Evolutionary conservation across 2,113 vertebrate genomes (phyloP), one percentile per base, ranked within the genome.

Genomic region (Tinamus guttatus): DNA sequence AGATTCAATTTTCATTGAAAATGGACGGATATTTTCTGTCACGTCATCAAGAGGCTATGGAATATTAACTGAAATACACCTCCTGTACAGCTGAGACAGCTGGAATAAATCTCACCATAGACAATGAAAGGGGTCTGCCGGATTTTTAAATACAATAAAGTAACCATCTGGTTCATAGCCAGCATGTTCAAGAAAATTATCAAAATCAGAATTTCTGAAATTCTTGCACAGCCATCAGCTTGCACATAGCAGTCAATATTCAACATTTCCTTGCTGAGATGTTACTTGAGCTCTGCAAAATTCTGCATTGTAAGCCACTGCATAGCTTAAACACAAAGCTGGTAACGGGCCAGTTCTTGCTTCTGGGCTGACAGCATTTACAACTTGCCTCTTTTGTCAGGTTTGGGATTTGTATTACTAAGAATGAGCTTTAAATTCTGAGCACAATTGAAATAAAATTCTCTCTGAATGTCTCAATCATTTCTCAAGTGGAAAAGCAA

Each of bases 311-410:
- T 20, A 36, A 73, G 20, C 5, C 12, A 49, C 14, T 54, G 17
- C 30, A 28, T 14, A 77, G 34, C 47, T 81, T 63, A 67, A 71
- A 40, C 19, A 30, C 12, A 45, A 58, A 73, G 13, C 5, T 85
- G 13, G 7, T 40, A 82, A 47, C 12, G n/a, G 45, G 58, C 1
- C 4, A 3, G 21, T 63, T 77, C 73, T 63, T 75, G 0, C 59
- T 87, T 87, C n/a, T 58, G 7, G 25, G 16, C 5, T 63, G 58
- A 38, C 5, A 22, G 19, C 7, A 18, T 5, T 40, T 22, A 36
- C 36, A 19, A 15, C 20, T 7, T 18, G 5, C 0, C 0, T 11
- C 54, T 79, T 62, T 62, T 52, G 16, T 28, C 78, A 67, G 18
- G 30, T 59, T 78, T 80, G 25, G 25, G 30, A 47, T 36, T 85